Evolutionary conservation across 1,140 invertebrate species (phyloP).

Genomic region (Drosophila pandora): DNA sequence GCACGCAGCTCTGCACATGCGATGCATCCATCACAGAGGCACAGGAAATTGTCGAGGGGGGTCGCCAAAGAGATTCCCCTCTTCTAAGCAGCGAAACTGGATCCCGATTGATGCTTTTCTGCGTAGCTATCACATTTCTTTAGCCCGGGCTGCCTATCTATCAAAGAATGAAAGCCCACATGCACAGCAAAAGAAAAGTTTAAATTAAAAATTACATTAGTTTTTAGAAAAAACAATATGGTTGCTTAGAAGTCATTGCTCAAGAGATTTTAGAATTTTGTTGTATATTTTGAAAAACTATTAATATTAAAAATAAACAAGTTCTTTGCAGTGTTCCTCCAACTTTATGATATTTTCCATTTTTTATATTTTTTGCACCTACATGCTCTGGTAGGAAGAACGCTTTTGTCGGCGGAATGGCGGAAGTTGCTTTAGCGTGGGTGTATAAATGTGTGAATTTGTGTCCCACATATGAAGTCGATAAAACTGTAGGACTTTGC

Average conservation of each 20-base stretch:
- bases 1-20: constrained; percentile 56
- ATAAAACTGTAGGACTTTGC: constrained; percentile 74
- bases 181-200: constrained; percentile 4
- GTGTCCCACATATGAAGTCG: constrained; percentile 40
- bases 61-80: no score
- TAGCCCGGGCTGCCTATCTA: constrained; percentile 23
- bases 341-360: constrained; percentile 71
- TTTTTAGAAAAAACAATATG: no score
- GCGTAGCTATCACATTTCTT: constrained; percentile 65
- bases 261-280: no score
- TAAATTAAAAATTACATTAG: no score
- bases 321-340: constrained; percentile 17
- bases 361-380: constrained; percentile 38
- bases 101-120: constrained; percentile 38
- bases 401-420: constrained; percentile 45
- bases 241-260: no score
- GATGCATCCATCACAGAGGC: constrained; percentile 64
- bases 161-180: constrained; percentile 21
- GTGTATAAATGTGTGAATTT: constrained; percentile 16
- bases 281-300: no score
- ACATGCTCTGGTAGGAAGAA: constrained; percentile 2
- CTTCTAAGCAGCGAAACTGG: constrained; percentile 46
- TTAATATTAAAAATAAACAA: no score
- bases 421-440: constrained; percentile 26
- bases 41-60: constrained; percentile 45